These are phyloP conservation scores for Manduca sexta DNA, from an alignment of 1,140 invertebrate species.

Conservation along the genomic window DNA sequence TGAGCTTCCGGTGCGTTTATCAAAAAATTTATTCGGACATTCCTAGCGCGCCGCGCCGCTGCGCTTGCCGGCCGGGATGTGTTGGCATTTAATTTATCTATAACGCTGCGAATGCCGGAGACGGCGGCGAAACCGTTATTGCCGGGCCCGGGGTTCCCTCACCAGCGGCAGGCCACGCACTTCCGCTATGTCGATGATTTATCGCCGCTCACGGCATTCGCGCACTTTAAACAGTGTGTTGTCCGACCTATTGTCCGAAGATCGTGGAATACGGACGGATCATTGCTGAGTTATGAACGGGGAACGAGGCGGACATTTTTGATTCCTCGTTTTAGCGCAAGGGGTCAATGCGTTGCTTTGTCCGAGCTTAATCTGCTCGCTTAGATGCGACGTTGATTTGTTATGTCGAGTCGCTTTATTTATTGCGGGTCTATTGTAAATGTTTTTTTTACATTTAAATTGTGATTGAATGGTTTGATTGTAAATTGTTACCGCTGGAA, in stretches of 20 bases:
- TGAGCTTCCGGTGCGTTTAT: slow-evolving; percentile 62
- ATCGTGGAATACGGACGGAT: slow-evolving; percentile 53
- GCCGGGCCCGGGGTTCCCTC: slow-evolving; percentile 35
- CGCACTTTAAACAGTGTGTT: slow-evolving; percentile 52
- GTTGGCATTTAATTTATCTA: slow-evolving; percentile 70
- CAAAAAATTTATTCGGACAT: slow-evolving; percentile 70
- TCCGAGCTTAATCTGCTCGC: slow-evolving; percentile 20
- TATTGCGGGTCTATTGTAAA: slow-evolving; percentile 8
- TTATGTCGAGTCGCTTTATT: slow-evolving; percentile 11
- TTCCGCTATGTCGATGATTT: slow-evolving; percentile 71
- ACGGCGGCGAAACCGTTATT: slow-evolving; percentile 54
- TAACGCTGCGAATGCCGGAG: slow-evolving; percentile 57
- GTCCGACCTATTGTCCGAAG: slow-evolving; percentile 59
- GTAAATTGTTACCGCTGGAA: slow-evolving; percentile 12
- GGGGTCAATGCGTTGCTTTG: slow-evolving; percentile 29
- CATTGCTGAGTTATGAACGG: slow-evolving; percentile 55
- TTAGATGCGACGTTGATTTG: slow-evolving; percentile 21
- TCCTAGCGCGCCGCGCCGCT: slow-evolving; percentile 41
- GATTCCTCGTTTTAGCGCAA: slow-evolving; percentile 49
- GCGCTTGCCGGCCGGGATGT: slow-evolving; percentile 46
- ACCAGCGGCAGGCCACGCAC: slow-evolving; percentile 42
- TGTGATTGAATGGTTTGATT: slow-evolving; percentile 8
- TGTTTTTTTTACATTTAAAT: slow-evolving; percentile 5
- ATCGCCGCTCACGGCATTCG: slow-evolving; percentile 53
- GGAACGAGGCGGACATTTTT: slow-evolving; percentile 40